A percentile compares a stretch with the other conserved stretches of the same genome.
These are phyloP conservation scores for Drosophila anceps DNA, from an alignment of 2,888 invertebrate species.

Conservation along the genomic window DNA sequence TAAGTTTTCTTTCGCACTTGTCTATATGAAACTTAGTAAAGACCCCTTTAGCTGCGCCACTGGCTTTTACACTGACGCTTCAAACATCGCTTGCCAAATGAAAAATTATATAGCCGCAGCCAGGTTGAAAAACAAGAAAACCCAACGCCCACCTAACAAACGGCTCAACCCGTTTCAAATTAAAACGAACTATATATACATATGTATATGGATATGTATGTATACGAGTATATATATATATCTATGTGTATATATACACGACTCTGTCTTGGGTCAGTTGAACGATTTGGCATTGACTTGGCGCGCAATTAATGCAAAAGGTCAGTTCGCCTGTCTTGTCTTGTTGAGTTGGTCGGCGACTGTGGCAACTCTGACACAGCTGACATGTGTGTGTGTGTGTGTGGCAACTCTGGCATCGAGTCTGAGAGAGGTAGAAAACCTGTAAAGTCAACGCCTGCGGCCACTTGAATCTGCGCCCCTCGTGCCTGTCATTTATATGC, in stretches of 20 bases:
- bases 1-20: too few species aligned
- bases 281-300: constrained; percentile 54
- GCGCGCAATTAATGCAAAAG: constrained; percentile 73
- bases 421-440: not conserved
- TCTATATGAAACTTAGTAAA: too few species aligned
- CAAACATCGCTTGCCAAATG: constrained; percentile 39
- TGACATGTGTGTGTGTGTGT: constrained; percentile 10
- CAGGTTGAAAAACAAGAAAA: constrained; percentile 58
- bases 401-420: constrained; percentile 19
- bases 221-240: not conserved
- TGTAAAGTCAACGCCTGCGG: constrained; percentile 43
- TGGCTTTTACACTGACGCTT: constrained; percentile 24
- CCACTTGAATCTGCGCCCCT: constrained; percentile 35
- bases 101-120: constrained; percentile 48
- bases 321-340: constrained; percentile 54
- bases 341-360: constrained; percentile 25
- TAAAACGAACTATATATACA: constrained; percentile 12
- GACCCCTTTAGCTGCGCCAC: constrained; percentile 23
- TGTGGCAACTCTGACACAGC: constrained; percentile 20
- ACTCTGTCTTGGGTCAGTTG: constrained; percentile 33
- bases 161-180: constrained; percentile 30
- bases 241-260: not conserved
- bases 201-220: constrained; percentile 5
- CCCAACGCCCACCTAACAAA: constrained; percentile 64
- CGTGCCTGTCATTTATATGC: constrained; percentile 37